These are phyloP conservation scores for Apomyelois bistriatella DNA, from an alignment of 2,888 invertebrate genomes.

Conservation along the genomic window DNA sequence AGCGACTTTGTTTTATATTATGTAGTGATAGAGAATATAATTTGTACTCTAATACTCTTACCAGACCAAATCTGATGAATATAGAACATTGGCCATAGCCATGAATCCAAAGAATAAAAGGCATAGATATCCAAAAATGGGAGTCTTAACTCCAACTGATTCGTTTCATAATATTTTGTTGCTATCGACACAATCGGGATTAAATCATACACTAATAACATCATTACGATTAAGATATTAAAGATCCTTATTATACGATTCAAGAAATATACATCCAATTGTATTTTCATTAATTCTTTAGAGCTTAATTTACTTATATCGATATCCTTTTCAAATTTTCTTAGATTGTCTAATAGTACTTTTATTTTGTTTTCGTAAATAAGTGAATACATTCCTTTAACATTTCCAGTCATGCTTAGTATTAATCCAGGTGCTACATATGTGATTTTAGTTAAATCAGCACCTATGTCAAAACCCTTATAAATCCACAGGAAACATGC, in stretches of 20 bases:
- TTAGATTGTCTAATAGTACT: constrained; percentile 25
- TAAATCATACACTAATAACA: constrained; percentile 36
- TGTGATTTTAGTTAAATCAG: constrained; percentile 34
- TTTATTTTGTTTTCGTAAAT: constrained; percentile 26
- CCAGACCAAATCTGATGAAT: constrained; percentile 45
- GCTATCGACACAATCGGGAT: constrained; percentile 36
- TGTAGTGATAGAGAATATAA: no score
- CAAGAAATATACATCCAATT: constrained; percentile 15
- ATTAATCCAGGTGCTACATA: constrained; percentile 35
- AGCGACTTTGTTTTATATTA: no score
- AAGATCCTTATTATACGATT: constrained; percentile 18
- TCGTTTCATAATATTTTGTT: constrained; percentile 34
- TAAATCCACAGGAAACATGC: constrained; percentile 28
- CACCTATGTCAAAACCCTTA: constrained; percentile 26
- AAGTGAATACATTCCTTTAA: constrained; percentile 30
- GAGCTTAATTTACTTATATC: not conserved
- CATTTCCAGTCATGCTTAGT: constrained; percentile 27
- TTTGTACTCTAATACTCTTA: no score
- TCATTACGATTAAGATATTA: constrained; percentile 27
- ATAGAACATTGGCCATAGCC: constrained; percentile 41
- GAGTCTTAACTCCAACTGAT: constrained; percentile 34
- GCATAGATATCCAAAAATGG: constrained; percentile 42
- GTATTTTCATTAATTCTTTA: not conserved
- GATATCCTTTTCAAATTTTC: not conserved
- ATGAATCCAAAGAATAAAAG: constrained; percentile 36